Percentiles rank a stretch among this genome's conserved stretches.
phyloP scores from a whole-genome alignment of 2,797 vertebrate species.

The Holocentrus rufus region DNA sequence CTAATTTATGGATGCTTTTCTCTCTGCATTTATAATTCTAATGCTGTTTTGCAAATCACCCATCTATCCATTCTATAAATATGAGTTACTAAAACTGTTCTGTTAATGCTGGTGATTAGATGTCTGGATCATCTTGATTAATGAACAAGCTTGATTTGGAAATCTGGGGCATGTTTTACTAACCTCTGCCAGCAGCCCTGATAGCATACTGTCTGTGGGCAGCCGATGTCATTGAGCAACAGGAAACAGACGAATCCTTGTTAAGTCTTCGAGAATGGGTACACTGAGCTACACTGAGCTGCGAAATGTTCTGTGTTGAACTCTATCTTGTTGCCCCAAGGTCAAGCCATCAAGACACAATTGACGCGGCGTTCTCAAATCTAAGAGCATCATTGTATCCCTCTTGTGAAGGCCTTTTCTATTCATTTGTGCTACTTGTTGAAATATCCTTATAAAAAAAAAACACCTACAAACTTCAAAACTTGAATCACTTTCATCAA shows the following conservation, averaged over 20 bases:
- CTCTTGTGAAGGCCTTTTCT: not conserved
- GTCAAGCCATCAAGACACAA: constrained; percentile 18
- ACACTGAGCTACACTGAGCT: constrained; percentile 8
- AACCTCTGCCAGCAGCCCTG: constrained; percentile 9
- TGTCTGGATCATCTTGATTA: constrained; percentile 5
- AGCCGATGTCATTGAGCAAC: constrained; percentile 51
- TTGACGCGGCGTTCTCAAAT: not conserved
- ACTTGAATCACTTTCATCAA: not conserved
- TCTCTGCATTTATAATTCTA: not conserved
- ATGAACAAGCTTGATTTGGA: constrained; percentile 8
- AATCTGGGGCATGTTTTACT: constrained; percentile 16
- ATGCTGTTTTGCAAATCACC: not conserved
- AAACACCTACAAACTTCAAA: not conserved
- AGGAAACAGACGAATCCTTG: constrained; percentile 53
- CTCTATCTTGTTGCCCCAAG: constrained; percentile 18
- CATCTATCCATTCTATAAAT: too few species aligned
- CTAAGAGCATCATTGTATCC: not conserved
- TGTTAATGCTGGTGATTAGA: not conserved
- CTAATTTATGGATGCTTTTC: not conserved
- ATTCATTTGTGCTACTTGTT: not conserved
- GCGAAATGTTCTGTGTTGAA: constrained; percentile 23
- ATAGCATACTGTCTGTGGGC: constrained; percentile 25
- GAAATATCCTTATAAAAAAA: not conserved
- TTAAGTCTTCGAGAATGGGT: constrained; percentile 52
- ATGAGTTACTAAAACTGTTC: not conserved